Conservation (phyloP, 2,888 invertebrate species). For the Limnephilus marmoratus region DNA sequence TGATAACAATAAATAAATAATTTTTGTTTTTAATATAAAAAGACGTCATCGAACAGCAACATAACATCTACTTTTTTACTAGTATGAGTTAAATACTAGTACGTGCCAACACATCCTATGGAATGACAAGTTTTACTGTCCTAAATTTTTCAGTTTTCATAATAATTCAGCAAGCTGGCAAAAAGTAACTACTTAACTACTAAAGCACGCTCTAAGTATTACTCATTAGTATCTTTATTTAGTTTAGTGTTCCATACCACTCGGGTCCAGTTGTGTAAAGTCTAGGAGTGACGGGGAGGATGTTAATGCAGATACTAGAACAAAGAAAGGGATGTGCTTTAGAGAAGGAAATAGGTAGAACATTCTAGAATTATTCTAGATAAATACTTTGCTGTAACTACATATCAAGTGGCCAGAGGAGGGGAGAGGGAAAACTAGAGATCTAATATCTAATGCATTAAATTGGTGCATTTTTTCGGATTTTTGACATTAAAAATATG, state of each 20-base stretch:
- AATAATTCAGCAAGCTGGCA: background rate
- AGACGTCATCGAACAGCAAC: too few species aligned
- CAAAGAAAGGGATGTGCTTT: constrained; percentile 58
- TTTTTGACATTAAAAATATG: background rate
- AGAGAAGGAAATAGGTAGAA: background rate
- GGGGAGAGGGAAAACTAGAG: background rate
- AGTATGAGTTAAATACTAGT: too few species aligned
- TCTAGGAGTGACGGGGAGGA: constrained; percentile 74
- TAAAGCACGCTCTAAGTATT: too few species aligned
- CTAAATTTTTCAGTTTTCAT: background rate
- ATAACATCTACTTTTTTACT: too few species aligned
- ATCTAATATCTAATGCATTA: background rate
- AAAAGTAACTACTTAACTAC: too few species aligned
- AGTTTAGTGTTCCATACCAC: constrained; percentile 71
- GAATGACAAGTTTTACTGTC: background rate
- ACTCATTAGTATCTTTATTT: constrained; percentile 21
- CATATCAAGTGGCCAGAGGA: background rate
- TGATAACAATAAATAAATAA: too few species aligned
- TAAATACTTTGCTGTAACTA: background rate
- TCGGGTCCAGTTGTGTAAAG: constrained; percentile 74
- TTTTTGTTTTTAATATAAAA: too few species aligned
- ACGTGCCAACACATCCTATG: background rate
- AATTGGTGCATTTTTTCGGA: background rate
- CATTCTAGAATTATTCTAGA: constrained; percentile 16
- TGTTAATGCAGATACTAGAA: constrained; percentile 67